phyloP scores from a whole-genome alignment of 2,113 vertebrate species.

The Perca fluviatilis region DNA sequence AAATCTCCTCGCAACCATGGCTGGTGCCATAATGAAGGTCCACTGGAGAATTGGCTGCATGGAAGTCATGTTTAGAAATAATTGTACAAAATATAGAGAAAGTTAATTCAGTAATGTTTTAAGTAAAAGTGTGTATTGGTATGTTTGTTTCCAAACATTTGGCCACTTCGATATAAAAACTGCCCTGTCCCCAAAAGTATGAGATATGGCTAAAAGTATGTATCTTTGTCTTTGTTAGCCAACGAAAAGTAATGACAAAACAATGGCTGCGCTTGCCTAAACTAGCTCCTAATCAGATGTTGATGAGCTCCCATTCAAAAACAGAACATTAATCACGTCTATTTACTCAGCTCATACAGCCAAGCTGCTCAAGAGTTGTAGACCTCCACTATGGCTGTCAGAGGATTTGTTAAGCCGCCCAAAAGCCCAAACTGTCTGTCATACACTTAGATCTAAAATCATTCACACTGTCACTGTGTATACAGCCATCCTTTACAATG shows the following conservation, averaged over 20 bases:
- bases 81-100: background rate
- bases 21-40: conserved; percentile 42
- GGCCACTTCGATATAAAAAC: background rate
- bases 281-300: conserved; percentile 6
- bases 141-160: conserved; percentile 11
- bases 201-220: background rate
- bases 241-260: conserved; percentile 1
- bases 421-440: conserved; percentile 46
- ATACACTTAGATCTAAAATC: conserved; percentile 26
- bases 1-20: conserved; percentile 16
- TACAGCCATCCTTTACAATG: conserved; percentile 52
- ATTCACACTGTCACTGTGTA: conserved; percentile 50
- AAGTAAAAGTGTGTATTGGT: conserved; percentile 14
- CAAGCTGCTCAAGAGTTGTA: conserved; percentile 34
- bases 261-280: background rate
- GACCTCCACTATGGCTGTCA: conserved; percentile 31
- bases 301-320: conserved; percentile 32
- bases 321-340: background rate
- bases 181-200: background rate
- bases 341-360: conserved; percentile 25
- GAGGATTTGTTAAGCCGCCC: conserved; percentile 17
- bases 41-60: conserved; percentile 24
- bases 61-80: conserved; percentile 12
- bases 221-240: conserved; percentile 2
- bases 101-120: conserved; percentile 12